Conservation (phyloP, 2,113 vertebrate species). For the Prolemur simus region DNA sequence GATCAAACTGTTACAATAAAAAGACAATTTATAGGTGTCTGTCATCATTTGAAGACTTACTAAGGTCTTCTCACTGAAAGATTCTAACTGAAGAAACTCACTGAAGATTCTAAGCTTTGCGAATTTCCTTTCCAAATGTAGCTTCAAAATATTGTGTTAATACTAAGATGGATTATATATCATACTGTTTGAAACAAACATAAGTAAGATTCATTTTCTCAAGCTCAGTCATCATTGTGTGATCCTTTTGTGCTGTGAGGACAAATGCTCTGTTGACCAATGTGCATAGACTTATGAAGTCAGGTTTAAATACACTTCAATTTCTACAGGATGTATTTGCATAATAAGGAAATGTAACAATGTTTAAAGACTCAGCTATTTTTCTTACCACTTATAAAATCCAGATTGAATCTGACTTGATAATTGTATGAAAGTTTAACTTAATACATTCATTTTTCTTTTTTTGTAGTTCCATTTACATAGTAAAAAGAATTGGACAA, state of each 20-base stretch:
- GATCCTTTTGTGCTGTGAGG: not conserved
- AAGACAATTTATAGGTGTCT: not conserved
- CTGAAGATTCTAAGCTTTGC: not conserved
- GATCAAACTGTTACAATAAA: not conserved
- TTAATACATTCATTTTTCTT: not conserved
- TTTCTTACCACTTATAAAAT: not conserved
- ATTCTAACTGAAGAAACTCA: too few species aligned
- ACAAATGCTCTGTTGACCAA: not conserved
- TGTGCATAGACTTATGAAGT: not conserved
- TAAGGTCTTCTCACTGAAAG: too few species aligned
- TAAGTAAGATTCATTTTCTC: not conserved
- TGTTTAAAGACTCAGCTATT: not conserved
- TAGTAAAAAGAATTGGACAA: not conserved
- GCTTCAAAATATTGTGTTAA: not conserved
- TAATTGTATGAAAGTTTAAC: not conserved
- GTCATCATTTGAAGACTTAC: not conserved
- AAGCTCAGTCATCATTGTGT: not conserved
- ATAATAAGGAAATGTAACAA: not conserved
- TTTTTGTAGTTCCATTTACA: not conserved
- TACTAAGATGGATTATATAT: not conserved
- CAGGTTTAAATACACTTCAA: not conserved
- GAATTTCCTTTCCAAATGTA: not conserved
- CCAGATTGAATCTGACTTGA: not conserved
- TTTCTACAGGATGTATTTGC: not conserved
- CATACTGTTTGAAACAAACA: not conserved